Percentiles rank a stretch among this genome's conserved stretches.
Evolutionary conservation across 2,797 vertebrate species (phyloP).

Genomic region (Allobates femoralis): DNA sequence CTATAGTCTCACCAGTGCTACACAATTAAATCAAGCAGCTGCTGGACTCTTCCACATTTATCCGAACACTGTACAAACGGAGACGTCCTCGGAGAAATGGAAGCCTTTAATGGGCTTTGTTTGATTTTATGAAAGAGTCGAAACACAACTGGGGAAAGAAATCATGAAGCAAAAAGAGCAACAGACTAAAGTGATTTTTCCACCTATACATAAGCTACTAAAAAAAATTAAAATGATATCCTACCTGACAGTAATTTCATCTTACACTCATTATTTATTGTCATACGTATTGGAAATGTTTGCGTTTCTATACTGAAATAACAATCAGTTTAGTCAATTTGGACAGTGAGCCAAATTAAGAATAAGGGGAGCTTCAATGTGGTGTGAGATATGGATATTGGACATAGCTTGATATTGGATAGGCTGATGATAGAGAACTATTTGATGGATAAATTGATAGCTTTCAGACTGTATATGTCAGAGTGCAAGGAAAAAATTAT

Average conservation of each 20-base stretch:
- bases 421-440: no score
- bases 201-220: neutral
- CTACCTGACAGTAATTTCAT: no score
- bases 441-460: neutral
- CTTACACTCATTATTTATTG: no score
- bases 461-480: no score
- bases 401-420: no score
- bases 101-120: neutral
- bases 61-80: neutral
- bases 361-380: no score
- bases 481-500: no score
- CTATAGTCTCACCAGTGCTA: slow-evolving; percentile 22
- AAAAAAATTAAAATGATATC: no score
- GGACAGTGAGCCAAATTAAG: neutral
- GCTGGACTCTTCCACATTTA: neutral
- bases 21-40: slow-evolving; percentile 28
- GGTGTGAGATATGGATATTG: no score
- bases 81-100: neutral
- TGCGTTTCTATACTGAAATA: no score
- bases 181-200: neutral
- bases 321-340: neutral
- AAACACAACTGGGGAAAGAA: neutral
- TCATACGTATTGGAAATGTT: no score
- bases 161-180: no score
- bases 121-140: neutral